Base-by-base conservation (phyloP, 2,888 invertebrate genomes). In the Meteorus colon region DNA sequence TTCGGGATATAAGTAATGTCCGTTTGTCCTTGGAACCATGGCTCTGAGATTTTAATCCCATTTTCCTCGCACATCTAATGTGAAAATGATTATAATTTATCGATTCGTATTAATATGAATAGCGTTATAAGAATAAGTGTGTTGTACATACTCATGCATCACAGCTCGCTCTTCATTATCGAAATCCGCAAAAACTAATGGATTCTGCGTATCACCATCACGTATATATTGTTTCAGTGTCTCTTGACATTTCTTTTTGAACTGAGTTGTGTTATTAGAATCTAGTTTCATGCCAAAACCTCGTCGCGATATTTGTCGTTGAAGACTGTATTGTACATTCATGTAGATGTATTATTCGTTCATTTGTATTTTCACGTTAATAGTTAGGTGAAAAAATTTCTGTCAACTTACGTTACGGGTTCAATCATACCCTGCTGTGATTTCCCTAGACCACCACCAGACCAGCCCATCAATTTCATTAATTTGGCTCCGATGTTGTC, bases 161-260 rank as follows among this genome's bases (percentile, higher is more conserved):
- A 88, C 78, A 0, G 92, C 92, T 29, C 94, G 89, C 83, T 94
- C 94, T 1, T 93, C 93, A 80, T 93, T 93, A 0, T 90, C 90
- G 85, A 94, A 94, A 75, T 93, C 92, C 41, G 91, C 90, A 80
- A 92, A 92, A 66, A 91, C 92, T 63, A 94, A 89, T 85, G 94
- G 94, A 0, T 90, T 87, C 77, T 92, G 83, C 74, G 85, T 83
- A 48, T 80, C 72, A 27, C 83, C 84, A 24, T 85, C 84, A 10
- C 74, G 80, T 1, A 86, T 78, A 75, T 85, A 90, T 66, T 90
- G 84, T 91, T 91, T 45, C 91, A 90, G 8, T 89, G 90, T 65
- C 88, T 90, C 0, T 89, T 88, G 4, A 83, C 87, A 90, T 78
- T 84, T 91, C 84, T 75, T 88, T 82, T 82, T 87, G 78, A 82